Evolutionary conservation across 2,888 invertebrate genomes (phyloP), one percentile per base, ranked within the genome.

Genomic region (Unio delphinus): DNA sequence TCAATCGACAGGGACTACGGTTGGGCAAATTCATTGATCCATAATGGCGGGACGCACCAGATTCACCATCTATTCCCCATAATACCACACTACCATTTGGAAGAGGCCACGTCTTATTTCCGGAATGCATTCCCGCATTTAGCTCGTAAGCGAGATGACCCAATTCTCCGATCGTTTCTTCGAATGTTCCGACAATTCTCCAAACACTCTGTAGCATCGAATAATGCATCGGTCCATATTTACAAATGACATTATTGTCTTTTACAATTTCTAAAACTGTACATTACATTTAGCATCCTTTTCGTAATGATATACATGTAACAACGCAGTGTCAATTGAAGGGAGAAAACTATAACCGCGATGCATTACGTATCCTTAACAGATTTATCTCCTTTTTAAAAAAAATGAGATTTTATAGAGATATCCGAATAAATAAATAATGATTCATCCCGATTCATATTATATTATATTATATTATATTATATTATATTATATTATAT

Each of bases 51-150:
- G 58, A 86, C 85, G 1, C 86, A 86, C 74, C 88, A 89, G 77
- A 82, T 88, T 69, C 88, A 88, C 72, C 88, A 88, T 75, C 82
- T 88, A 65, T 88, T 88, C 74, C 74, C 87, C 30, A 84, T 80
- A 68, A 80, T 89, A 45, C 88, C 89, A 1, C 89, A 89, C 73
- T 89, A 89, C 77, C 82, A 86, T 64, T 80, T 88, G 67, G 87
- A 88, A 67, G 87, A 85, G 69, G 87, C 88, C 8, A 88, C 88
- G 0, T 57, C 28, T 4, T 79, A 82, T 67, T 88, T 88, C 83
- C 79, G 87, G 30, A 72, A 79, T 60, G 74, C 78, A 55, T 87
- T 86, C 67, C 87, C 87, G 1, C 69, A 82, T 26, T 82, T 89
- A 28, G 84, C 82, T 56, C 79, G 85, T 23, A 67, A 75, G 15